A percentile compares a stretch with the other conserved stretches of the same genome.
These are phyloP conservation scores for Zoroaster sp. DNA, from an alignment of 53 echinoderm and acorn worm genomes.

Conservation along the genomic window DNA sequence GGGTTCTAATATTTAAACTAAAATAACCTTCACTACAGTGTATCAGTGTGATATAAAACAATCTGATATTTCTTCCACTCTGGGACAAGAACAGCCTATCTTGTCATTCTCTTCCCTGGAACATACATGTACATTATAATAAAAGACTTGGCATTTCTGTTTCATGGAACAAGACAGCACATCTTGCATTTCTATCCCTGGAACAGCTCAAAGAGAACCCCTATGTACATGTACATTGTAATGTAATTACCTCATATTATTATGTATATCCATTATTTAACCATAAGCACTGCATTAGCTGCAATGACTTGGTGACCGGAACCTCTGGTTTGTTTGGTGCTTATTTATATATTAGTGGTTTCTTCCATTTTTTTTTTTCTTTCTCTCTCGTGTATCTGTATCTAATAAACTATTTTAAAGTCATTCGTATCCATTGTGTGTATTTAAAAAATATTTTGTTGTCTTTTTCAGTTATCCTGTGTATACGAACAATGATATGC, in stretches of 20 bases:
- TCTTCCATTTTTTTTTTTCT: background rate
- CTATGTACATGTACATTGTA: conserved; percentile 35
- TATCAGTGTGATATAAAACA: too few relatives aligned
- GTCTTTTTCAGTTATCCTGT: background rate
- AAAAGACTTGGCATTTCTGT: background rate
- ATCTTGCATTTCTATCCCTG: background rate
- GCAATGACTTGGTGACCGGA: conserved; percentile 8
- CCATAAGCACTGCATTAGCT: conserved; percentile 25
- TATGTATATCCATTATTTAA: background rate
- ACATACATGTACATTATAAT: background rate
- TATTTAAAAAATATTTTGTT: background rate
- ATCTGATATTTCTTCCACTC: too few relatives aligned
- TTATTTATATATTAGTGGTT: conserved; percentile 47
- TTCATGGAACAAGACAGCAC: background rate
- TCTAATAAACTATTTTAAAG: conserved; percentile 3
- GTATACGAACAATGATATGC: conserved; percentile 10
- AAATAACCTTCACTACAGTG: too few relatives aligned
- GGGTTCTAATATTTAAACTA: too few relatives aligned
- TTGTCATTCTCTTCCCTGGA: background rate
- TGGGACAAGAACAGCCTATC: background rate
- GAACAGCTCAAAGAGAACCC: background rate
- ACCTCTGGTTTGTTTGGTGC: conserved; percentile 56
- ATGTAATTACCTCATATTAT: conserved; percentile 1
- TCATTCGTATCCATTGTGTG: background rate
- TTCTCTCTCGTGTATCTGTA: background rate